Evolutionary conservation across 2,888 invertebrate species (phyloP), one percentile per base, ranked within the genome.

Genomic region (Clitarchus hookeri): DNA sequence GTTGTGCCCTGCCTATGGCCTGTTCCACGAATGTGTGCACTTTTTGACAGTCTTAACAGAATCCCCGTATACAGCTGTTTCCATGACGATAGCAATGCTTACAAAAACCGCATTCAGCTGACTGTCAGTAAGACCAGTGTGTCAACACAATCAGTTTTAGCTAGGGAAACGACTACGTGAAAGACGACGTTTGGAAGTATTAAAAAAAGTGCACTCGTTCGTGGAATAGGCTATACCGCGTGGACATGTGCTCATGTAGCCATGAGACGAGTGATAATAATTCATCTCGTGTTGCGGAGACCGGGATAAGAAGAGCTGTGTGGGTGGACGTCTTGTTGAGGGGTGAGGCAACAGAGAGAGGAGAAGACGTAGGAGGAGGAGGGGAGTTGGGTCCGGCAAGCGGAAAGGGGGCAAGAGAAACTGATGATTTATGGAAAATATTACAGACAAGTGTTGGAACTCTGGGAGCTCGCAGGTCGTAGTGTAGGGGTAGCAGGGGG

Each of bases 381-480:
- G 16, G n/a, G n/a, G 11, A 16, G 65, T 65, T 19, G 65, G 65
- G 65, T 65, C 65, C 65, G n/a, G 65, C 65, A n/a, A 53, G 53
- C 65, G 65, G 65, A n/a, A n/a, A 48, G 16, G 48, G 65, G 65
- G 19, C 13, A n/a, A n/a, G 65, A n/a, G n/a, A n/a, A 84, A 44
- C 27, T n/a, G 91, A 92, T 92, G 92, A 92, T 92, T 92, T 92
- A 92, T 92, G 92, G 91, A 92, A 92, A 92, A 92, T 92, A 91
- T 92, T 92, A 91, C 91, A 84, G 88, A 87, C 87, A 87, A 88
- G 87, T 87, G 86, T 85, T 84, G 87, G 85, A 82, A 84, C 84
- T 78, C 80, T 83, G 83, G 86, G 82, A 82, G 23, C 82, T 11
- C 19, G 16, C 19, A 36, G 23, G 82, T 23, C 13, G n/a, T n/a